A percentile compares a stretch with the other conserved stretches of the same genome.
phyloP scores from a whole-genome alignment of 2,113 vertebrate genomes.

The Seriola quinqueradiata region DNA sequence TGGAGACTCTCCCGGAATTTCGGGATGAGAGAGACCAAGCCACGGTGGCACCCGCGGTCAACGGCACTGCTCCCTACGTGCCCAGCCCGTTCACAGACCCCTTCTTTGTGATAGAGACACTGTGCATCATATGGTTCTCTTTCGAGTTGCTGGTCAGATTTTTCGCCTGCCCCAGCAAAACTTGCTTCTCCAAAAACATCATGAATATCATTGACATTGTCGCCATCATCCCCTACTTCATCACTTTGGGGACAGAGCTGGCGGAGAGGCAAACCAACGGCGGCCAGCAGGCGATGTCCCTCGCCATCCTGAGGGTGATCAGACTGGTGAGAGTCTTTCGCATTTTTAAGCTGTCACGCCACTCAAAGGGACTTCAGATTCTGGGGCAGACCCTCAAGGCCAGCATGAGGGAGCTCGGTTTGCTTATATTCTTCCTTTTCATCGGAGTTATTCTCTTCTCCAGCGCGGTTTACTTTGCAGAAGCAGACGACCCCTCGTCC shows the following conservation, averaged over 20 bases:
- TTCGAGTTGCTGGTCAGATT: slow-evolving; percentile 97
- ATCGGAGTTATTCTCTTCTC: slow-evolving; percentile 98
- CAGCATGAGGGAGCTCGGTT: slow-evolving; percentile 95
- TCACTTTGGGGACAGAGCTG: slow-evolving; percentile 96
- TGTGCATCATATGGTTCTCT: slow-evolving; percentile 99
- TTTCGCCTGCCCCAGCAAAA: slow-evolving; percentile 96
- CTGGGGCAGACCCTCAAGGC: slow-evolving; percentile 97
- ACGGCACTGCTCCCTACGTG: slow-evolving; percentile 78
- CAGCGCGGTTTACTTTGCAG: slow-evolving; percentile 97
- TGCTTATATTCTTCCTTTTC: slow-evolving; percentile 98
- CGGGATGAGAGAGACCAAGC: slow-evolving; percentile 90
- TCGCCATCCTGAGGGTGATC: slow-evolving; percentile 97
- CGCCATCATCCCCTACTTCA: slow-evolving; percentile 98
- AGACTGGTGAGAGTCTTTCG: slow-evolving; percentile 96
- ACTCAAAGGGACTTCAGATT: slow-evolving; percentile 98
- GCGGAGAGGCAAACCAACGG: slow-evolving; percentile 92
- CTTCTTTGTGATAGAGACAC: slow-evolving; percentile 97
- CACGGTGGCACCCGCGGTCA: slow-evolving; percentile 72
- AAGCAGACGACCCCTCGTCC: slow-evolving; percentile 95
- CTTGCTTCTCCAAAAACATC: slow-evolving; percentile 96
- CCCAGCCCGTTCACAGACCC: slow-evolving; percentile 90
- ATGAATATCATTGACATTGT: slow-evolving; percentile 99
- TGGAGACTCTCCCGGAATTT: slow-evolving; percentile 97
- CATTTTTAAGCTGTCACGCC: slow-evolving; percentile 97
- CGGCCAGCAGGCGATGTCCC: slow-evolving; percentile 97